Percentiles rank a stretch among this genome's conserved stretches.
Evolutionary conservation across 2,888 invertebrate species (phyloP).

Genomic region (Agonopterix heracliana): DNA sequence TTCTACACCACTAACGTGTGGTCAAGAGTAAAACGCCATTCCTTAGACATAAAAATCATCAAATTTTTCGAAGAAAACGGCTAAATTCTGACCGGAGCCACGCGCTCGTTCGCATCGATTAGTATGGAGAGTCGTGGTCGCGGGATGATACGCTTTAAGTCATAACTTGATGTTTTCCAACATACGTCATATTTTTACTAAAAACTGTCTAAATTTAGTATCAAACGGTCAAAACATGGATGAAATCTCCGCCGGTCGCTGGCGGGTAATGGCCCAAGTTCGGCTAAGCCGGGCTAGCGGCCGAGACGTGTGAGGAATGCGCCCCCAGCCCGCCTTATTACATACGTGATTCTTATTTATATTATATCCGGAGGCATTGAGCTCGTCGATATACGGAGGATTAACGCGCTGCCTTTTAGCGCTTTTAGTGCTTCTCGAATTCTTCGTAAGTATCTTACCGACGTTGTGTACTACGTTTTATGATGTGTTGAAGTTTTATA

Average conservation of each 20-base stretch:
- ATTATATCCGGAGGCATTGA: conserved; percentile 41
- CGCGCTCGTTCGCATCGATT: no score
- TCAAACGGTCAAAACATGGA: conserved; percentile 4
- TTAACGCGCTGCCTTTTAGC: conserved; percentile 59
- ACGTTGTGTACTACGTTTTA: neutral
- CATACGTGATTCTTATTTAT: conserved; percentile 76
- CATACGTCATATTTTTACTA: neutral
- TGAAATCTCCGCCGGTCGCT: conserved; percentile 37
- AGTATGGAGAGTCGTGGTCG: no score
- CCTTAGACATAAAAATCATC: no score
- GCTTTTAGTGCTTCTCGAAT: conserved; percentile 41
- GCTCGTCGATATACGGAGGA: conserved; percentile 45
- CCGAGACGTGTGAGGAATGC: conserved; percentile 69
- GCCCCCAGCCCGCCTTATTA: conserved; percentile 57
- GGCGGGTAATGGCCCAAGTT: conserved; percentile 65
- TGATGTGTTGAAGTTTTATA: no score
- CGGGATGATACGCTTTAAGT: no score
- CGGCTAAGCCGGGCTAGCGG: conserved; percentile 57
- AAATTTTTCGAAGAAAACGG: no score
- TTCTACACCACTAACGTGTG: no score
- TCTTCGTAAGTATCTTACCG: conserved; percentile 46
- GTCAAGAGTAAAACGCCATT: no score
- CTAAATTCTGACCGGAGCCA: no score
- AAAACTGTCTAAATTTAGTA: conserved; percentile 11
- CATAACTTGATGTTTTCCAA: no score